Base-by-base conservation (phyloP, 2,888 invertebrate genomes). In the Anagyrus pseudococci region DNA sequence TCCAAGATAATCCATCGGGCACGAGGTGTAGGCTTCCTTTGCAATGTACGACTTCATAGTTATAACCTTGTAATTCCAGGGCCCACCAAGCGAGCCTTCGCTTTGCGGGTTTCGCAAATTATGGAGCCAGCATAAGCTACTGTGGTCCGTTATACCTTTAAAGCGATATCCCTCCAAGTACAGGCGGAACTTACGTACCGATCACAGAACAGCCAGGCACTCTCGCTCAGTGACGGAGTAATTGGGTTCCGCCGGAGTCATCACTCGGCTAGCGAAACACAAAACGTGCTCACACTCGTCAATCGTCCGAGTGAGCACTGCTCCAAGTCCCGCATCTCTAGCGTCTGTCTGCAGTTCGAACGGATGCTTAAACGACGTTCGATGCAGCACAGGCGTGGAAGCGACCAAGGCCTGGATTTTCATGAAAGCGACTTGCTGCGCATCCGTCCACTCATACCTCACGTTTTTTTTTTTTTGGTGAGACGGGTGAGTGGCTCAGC, bases 111-210 rank as follows among this genome's bases (percentile, higher is more conserved):
- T 43, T 1, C 17, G 2, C 1, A 58, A n/a, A 17, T 60, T 63
- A 8, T 54, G 29, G 2, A 67, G 25, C 67, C 67, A 68, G 2
- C 53, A 41, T 0, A 70, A 20, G 20, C 64, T 65, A 4, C 43
- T 57, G 15, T 70, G 66, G 29, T 73, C 71, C 0, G 72, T 72
- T 0, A 70, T 55, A 0, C 70, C 70, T 0, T 64, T 70, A n/a
- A 71, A 66, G 7, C 15, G 26, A 7, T 59, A 63, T 0, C 62
- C 68, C 37, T 69, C 65, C 0, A 70, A 53, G 20, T 68, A 68
- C 0, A 44, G 54, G 0, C 60, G 49, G 19, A 64, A 62, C 20
- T 66, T 67, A 0, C 20, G 4, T 0, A 67, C 50, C 0, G 65
- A 41, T 65, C 66, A 69, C 0, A 65, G 10, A 1, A 67, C 58